Base-by-base conservation (phyloP, 1,140 invertebrate species). In the Ephestia elutella region DNA sequence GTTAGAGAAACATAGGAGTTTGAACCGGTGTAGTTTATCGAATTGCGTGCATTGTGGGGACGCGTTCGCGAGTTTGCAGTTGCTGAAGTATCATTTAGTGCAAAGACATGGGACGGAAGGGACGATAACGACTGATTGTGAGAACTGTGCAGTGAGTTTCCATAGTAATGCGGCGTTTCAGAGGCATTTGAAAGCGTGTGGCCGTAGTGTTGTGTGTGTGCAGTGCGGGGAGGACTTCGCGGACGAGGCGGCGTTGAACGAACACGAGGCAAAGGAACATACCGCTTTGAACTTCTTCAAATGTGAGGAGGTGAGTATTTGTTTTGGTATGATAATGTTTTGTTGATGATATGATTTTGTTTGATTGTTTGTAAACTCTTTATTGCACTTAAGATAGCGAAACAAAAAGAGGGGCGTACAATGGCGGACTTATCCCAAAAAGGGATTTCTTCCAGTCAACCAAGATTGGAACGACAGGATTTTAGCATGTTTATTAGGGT, bases 101-200 rank as follows among this genome's bases (percentile, higher is more conserved):
- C 50, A 53, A 10, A 1, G n/a, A 2, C 38, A 44, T 13, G 38
- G 38, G 38, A 5, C 15, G 5, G 38, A 15, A 7, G n/a, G 38
- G 13, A 1, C 38, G 13, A 13, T 17, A 2, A 5, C 15, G 13
- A 15, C 38, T 1, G 38, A 44, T 13, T 44, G 38, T 7, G 38
- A 10, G 2, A 2, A 2, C 1, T 44, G 38, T 13, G 38, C 5
- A 5, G 38, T 44, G 1, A 66, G 30, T 66, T 68, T 0, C 59
- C 20, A 17, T 62, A 60, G 59, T 66, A 71, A 0, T 13, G 13
- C 15, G 59, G 68, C 5, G 32, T 4, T 49, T 25, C 56, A 8
- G 38, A 5, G 38, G 0, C 38, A 44, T 13, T 0, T 17, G 38
- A 15, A 0, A 1, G 38, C 38, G 38, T 44, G 38, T 10, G 38